Base-by-base conservation (phyloP, 2,113 vertebrate species). In the Aphelocoma coerulescens region DNA sequence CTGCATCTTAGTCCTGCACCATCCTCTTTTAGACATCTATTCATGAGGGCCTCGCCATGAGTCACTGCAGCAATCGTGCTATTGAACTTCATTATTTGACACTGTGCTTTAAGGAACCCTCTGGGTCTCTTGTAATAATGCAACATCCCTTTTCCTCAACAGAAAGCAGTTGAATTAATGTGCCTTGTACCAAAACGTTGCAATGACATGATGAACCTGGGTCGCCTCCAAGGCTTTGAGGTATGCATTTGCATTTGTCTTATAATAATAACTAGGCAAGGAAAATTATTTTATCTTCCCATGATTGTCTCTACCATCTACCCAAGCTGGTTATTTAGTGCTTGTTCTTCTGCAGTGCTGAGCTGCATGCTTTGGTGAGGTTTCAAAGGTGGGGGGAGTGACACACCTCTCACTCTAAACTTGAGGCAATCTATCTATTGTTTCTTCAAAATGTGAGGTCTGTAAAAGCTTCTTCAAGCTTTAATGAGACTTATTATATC, bases 141-240 rank as follows among this genome's bases (percentile, higher is more conserved):
- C 51, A 72, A 9, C 65, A 28, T 77, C 73, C 22, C 75, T 90
- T 82, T 73, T 90, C 61, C 91, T 84, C 81, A 67, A 97, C 97
- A 98, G 99, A 98, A 98, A 98, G 98, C 98, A 4, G 98, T 99
- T 67, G 98, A 98, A 85, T 96, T 99, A 97, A 99, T 99, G 99
- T 99, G 99, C 97, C 99, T 99, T 98, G 99, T 99, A 91, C 99
- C 99, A 1, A 99, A 99, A 97, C 99, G 99, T 81, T 99, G 99
- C 96, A 99, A 99, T 71, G 99, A 99, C 96, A 99, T 99, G 99
- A 99, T 99, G 99, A 99, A 99, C 84, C 97, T 99, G 96, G 99
- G 99, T 74, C 98, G 99, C 68, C 98, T 99, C 87, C 99, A 99
- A 97, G 99, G 99, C 95, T 99, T 98, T 88, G 99, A 99, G 99